These are phyloP conservation scores for Amphipoea lucens DNA, from an alignment of 2,888 invertebrate species.

Conservation along the genomic window DNA sequence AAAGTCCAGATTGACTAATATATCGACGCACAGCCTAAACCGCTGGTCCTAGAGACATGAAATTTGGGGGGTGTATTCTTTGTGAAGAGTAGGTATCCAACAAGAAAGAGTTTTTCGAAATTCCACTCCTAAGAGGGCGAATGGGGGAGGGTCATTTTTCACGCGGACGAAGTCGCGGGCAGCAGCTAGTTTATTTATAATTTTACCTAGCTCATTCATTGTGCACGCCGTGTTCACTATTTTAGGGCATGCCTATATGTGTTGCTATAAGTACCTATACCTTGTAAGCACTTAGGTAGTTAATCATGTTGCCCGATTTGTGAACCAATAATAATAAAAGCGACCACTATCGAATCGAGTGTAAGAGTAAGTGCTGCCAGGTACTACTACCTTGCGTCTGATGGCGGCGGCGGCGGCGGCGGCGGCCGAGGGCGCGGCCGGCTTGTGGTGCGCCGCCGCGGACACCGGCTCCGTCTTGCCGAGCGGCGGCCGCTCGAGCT, in stretches of 20 bases:
- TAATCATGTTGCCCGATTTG: background rate
- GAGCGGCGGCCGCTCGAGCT: constrained; percentile 83
- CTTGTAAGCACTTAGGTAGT: background rate
- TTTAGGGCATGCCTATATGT: background rate
- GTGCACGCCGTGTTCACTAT: background rate
- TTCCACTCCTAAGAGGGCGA: no score
- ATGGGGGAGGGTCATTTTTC: no score
- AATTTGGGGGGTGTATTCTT: no score
- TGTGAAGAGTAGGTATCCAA: no score
- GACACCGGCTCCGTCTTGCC: constrained; percentile 86
- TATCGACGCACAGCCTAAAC: no score
- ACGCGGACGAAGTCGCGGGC: no score
- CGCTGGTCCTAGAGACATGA: no score
- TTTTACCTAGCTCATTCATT: background rate
- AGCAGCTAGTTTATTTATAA: no score
- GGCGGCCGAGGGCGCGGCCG: constrained; percentile 59
- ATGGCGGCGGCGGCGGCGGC: constrained; percentile 56
- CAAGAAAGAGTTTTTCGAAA: no score
- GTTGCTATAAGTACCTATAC: background rate
- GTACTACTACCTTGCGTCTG: constrained; percentile 71
- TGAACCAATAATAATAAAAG: background rate
- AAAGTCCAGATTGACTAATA: no score
- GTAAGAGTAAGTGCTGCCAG: background rate
- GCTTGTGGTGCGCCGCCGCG: constrained; percentile 61
- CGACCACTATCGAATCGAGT: background rate